phyloP scores from a whole-genome alignment of 2,113 vertebrate species.

The Deroptyus accipitrinus region DNA sequence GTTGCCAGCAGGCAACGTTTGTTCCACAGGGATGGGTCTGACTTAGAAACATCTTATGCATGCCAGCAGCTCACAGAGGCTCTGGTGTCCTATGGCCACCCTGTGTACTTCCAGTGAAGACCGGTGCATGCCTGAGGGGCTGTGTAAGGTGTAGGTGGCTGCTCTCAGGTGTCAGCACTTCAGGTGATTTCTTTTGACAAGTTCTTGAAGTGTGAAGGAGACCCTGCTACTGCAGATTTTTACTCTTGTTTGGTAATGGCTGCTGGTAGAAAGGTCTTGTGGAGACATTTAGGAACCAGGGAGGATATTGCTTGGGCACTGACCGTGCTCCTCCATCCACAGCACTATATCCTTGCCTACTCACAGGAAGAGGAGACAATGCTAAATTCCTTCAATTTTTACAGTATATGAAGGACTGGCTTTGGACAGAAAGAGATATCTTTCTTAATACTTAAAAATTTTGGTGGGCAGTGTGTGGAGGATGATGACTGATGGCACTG shows the following conservation, averaged over 20 bases:
- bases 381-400: neutral
- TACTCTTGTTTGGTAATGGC: fast-evolving
- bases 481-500: neutral
- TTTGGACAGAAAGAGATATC: neutral
- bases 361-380: neutral
- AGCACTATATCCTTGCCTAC: neutral
- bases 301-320: neutral
- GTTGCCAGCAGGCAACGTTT: neutral
- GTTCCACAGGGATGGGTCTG: neutral
- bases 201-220: neutral
- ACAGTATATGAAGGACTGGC: neutral
- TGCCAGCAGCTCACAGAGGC: fast-evolving
- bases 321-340: neutral
- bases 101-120: neutral
- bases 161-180: neutral
- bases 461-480: neutral
- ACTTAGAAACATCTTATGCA: neutral
- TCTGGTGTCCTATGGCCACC: neutral
- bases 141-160: fast-evolving
- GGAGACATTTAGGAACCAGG: neutral
- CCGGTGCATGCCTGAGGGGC: fast-evolving
- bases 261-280: neutral
- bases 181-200: neutral
- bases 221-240: neutral
- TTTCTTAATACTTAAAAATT: neutral